Conservation (phyloP, 2,888 invertebrate species). For the Cyclophora albipunctata region DNA sequence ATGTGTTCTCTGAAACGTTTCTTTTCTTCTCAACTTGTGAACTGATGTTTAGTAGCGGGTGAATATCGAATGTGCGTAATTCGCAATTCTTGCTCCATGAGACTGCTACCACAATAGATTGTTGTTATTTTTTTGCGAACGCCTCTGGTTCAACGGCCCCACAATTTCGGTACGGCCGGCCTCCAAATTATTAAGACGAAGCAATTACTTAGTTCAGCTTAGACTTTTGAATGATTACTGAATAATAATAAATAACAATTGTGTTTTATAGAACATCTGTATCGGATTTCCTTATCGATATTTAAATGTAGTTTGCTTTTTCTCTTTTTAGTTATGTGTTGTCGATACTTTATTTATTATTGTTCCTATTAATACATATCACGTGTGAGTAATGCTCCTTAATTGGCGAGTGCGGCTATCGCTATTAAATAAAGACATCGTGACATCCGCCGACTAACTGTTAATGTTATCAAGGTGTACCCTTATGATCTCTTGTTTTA, state of each 20-base stretch:
- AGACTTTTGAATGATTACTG: slow-evolving; percentile 20
- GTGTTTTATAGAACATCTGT: background rate
- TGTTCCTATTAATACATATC: slow-evolving; percentile 51
- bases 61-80: slow-evolving; percentile 15
- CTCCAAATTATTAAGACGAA: slow-evolving; percentile 34
- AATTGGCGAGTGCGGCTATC: slow-evolving; percentile 66
- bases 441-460: slow-evolving; percentile 67
- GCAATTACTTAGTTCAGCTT: slow-evolving; percentile 19
- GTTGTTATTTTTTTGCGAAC: slow-evolving; percentile 44
- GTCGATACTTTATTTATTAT: background rate
- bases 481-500: slow-evolving; percentile 11
- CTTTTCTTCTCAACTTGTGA: too few species aligned
- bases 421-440: slow-evolving; percentile 58
- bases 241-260: slow-evolving; percentile 9
- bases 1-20: background rate
- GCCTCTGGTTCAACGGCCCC: slow-evolving; percentile 47
- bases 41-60: background rate
- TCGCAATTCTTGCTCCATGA: slow-evolving; percentile 30
- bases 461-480: slow-evolving; percentile 36
- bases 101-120: slow-evolving; percentile 55
- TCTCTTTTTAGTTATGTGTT: too few species aligned
- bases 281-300: background rate
- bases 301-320: too few species aligned
- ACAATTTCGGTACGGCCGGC: slow-evolving; percentile 50
- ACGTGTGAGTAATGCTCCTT: slow-evolving; percentile 62